Base-by-base conservation (phyloP, 2,888 invertebrate species). In the Drosophila merina region DNA sequence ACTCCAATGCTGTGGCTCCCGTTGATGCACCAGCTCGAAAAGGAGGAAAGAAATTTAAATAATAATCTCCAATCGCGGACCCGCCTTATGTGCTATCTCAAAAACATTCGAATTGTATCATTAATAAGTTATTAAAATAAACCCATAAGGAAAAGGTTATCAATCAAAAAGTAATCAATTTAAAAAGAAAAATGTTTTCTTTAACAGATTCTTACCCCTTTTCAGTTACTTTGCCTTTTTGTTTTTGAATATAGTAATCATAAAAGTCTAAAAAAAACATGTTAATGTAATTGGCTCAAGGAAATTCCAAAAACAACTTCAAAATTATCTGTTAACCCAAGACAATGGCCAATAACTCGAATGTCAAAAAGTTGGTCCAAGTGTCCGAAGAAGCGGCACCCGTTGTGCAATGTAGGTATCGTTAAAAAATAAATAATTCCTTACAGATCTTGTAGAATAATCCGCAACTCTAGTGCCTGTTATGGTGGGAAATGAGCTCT, bases 31-130 rank as follows among this genome's bases (percentile, higher is more conserved):
- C 82, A 7, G 40, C 71, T 9, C 82, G 87, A 3, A 89, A 88
- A 60, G 68, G 75, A 33, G 81, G 80, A 14, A 90, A 89, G 64
- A 90, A 90, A 48, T 82, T 79, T 45, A 90, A 90, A 72, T 89
- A 77, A 77, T 40, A 42, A 1, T 5, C 5, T 12, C 0, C 5
- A 52, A 48, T 36, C 10, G 49, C 33, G 0, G 20, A 36, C 36
- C 6, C 36, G 38, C 31, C 50, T 8, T 48, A 36, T 40, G 30
- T 38, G n/a, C 36, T 44, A 14, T 42, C 30, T 31, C 7, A 30
- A 44, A 50, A 44, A 50, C 60, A 59, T 62, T 40, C 59, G 48
- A 62, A 59, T 42, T 28, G 6, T 48, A 26, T 48, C 30, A 33
- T 14, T 7, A 47, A 30, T 57, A 26, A 33, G 31, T 33, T 31